phyloP scores from a whole-genome alignment of 2,888 invertebrate genomes.

The Cenopis cana region DNA sequence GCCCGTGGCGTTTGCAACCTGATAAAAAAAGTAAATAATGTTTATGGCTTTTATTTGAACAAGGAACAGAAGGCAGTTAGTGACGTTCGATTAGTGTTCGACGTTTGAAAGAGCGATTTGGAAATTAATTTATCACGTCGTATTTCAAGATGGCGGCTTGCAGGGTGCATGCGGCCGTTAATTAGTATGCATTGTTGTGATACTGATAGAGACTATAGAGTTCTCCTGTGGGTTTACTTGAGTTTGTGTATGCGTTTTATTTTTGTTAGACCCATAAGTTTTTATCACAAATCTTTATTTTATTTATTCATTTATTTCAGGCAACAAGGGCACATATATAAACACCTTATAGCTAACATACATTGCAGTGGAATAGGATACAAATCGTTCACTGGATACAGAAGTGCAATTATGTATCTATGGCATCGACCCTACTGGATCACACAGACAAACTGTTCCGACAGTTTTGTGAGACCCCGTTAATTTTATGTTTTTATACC shows the following conservation, averaged over 20 bases:
- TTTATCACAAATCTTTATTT: no score
- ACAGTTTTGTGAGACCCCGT: no score
- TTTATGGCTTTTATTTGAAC: constrained; percentile 57
- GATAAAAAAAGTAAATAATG: constrained; percentile 49
- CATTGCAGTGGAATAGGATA: no score
- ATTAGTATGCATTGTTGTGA: constrained; percentile 67
- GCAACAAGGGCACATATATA: no score
- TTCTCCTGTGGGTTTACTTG: constrained; percentile 55
- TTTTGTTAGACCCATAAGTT: no score
- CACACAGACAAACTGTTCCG: no score
- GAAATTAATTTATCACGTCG: constrained; percentile 71
- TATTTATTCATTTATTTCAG: no score
- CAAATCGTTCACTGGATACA: no score
- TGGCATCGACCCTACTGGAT: no score
- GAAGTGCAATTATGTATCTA: no score
- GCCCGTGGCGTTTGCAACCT: constrained; percentile 42
- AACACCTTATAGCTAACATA: no score
- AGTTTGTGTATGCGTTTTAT: constrained; percentile 40
- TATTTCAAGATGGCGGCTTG: constrained; percentile 70
- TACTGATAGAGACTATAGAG: constrained; percentile 47
- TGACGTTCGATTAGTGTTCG: constrained; percentile 68
- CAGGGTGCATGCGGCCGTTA: constrained; percentile 60
- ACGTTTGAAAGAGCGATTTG: constrained; percentile 78
- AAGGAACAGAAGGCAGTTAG: constrained; percentile 59
- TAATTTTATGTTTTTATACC: no score